Base-by-base conservation (phyloP, 2,888 invertebrate species). In the Acrocyrtus sp. region DNA sequence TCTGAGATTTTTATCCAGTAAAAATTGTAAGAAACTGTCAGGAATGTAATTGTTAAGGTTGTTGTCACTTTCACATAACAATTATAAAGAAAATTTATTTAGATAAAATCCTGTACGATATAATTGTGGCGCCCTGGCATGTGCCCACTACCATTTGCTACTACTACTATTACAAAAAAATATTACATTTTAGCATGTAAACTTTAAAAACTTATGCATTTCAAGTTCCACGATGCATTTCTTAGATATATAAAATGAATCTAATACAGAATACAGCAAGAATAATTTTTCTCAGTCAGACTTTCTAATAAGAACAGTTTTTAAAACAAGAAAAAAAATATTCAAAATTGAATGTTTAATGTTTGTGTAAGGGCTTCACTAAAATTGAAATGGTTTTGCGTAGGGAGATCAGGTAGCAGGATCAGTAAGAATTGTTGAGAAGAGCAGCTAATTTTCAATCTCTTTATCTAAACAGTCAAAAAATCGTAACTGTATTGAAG, bases 191-290 rank as follows among this genome's bases (percentile, higher is more conserved):
- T 29, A 48, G 22, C 57, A 50, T 41, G 22, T 27, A 21, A 57
- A 65, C 12, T 29, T 27, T 34, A 22, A 66, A 39, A 57, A 57
- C n/a, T 19, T 26, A 45, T 19, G 60, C 51, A 60, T 68, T 54
- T 69, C 68, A 45, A 34, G 58, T 61, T 68, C 51, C 54, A 54
- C 8, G 29, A 60, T 68, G 68, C 68, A 61, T 69, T 69, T 63
- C 58, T 17, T 54, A 62, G 43, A 39, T 10, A 6, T 19, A 41
- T 53, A 50, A 50, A 57, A 39, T 47, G 27, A 50, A 24, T 19
- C 21, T 50, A 34, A 34, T 34, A 8, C 12, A 34, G 6, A 34
- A 34, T 34, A n/a, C n/a, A n/a, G n/a, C n/a, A n/a, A n/a, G n/a
- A n/a, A n/a, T n/a, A n/a, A n/a, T n/a, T n/a, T n/a, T 34, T 34